phyloP scores from a whole-genome alignment of 2,797 vertebrate genomes.

The Zenarchopterus dispar region DNA sequence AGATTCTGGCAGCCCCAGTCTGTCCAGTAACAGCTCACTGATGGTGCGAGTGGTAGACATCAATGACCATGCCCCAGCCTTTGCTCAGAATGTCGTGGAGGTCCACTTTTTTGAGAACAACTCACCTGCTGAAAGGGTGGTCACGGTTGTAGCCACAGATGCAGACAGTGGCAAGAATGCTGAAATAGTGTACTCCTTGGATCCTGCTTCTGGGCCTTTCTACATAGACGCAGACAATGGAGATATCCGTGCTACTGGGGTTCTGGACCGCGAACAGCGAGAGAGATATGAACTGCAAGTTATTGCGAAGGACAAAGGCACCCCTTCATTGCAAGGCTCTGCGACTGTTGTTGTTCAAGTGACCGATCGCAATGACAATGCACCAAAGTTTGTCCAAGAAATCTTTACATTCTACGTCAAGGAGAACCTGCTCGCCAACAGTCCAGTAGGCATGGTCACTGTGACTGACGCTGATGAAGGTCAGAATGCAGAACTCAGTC shows the following conservation, averaged over 20 bases:
- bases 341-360: conserved; percentile 90
- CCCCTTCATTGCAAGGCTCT: conserved; percentile 89
- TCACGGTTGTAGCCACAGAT: conserved; percentile 90
- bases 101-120: conserved; percentile 96
- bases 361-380: conserved; percentile 94
- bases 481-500: conserved; percentile 91
- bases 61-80: conserved; percentile 93
- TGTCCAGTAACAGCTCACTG: conserved; percentile 95
- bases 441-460: conserved; percentile 96
- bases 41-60: conserved; percentile 92
- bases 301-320: conserved; percentile 91
- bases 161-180: conserved; percentile 95
- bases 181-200: conserved; percentile 91
- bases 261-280: conserved; percentile 89
- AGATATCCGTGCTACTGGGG: conserved; percentile 87
- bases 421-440: conserved; percentile 95
- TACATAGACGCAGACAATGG: conserved; percentile 92
- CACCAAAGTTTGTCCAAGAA: conserved; percentile 96
- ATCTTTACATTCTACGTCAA: conserved; percentile 97
- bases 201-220: conserved; percentile 85
- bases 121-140: conserved; percentile 88
- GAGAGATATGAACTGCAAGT: conserved; percentile 93
- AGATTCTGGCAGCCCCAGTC: conserved; percentile 94
- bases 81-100: conserved; percentile 90
- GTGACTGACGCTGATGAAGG: conserved; percentile 96